These are phyloP conservation scores for Pollenia labialis DNA, from an alignment of 2,888 invertebrate species.

Conservation along the genomic window DNA sequence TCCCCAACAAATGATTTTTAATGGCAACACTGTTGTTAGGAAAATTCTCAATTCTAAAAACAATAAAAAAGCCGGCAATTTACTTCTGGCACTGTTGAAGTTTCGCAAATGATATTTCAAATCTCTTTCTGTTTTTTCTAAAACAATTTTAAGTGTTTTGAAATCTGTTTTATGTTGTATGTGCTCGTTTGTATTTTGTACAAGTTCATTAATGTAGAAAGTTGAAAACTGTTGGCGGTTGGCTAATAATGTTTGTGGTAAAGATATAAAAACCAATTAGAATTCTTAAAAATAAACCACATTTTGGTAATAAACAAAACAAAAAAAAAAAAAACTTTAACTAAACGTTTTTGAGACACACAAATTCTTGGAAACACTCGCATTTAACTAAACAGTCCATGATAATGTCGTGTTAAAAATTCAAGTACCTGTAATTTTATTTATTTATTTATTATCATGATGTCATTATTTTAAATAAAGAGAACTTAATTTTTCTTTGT, in stretches of 20 bases:
- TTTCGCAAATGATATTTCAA: not conserved
- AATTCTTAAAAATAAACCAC: slow-evolving; percentile 23
- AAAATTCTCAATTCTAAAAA: too few species aligned
- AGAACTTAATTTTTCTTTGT: not conserved
- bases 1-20: too few species aligned
- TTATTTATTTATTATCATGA: slow-evolving; percentile 35
- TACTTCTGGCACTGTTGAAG: not conserved
- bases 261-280: slow-evolving; percentile 45
- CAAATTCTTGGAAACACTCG: slow-evolving; percentile 19
- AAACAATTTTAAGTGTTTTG: not conserved
- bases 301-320: slow-evolving; percentile 36
- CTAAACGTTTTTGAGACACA: slow-evolving; percentile 25
- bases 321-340: slow-evolving; percentile 23
- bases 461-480: slow-evolving; percentile 53
- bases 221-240: slow-evolving; percentile 4
- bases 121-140: not conserved
- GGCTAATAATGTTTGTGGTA: slow-evolving; percentile 23
- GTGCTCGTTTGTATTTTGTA: not conserved
- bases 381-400: not conserved
- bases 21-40: not conserved
- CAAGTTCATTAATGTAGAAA: slow-evolving; percentile 23
- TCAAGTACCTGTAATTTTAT: slow-evolving; percentile 17
- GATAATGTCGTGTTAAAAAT: slow-evolving; percentile 2
- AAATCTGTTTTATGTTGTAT: slow-evolving; percentile 4
- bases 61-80: not conserved